Base-by-base conservation (phyloP, 2,888 invertebrate species). In the Carcina quercana region DNA sequence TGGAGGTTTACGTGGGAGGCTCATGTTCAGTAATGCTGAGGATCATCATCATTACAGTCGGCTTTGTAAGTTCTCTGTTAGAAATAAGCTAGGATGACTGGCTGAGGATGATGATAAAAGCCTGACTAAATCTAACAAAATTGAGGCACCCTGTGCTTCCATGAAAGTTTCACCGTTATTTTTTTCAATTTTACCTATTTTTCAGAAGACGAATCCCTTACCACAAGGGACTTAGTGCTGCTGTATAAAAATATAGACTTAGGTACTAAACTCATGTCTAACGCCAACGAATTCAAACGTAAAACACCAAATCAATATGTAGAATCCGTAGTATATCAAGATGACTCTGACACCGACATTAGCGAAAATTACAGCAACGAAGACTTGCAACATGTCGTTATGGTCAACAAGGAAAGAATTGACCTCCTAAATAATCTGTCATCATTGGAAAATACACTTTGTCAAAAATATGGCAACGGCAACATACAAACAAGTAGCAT, bases 191-290 rank as follows among this genome's bases (percentile, higher is more conserved):
- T 11, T 15, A 32, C 32, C 28, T 32, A 11, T 34, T 10, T 53
- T 55, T 10, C 53, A 68, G 67, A 50, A 38, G 52, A 54, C 7
- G 56, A 59, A 21, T 39, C 57, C n/a, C 43, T 79, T 7, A 58
- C 63, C 11, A 52, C 69, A 8, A 59, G 60, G 35, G 80, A 83
- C 43, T 53, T 82, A 35, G 68, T 80, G 3, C 59, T 78, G 13
- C 49, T 83, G 5, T 80, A 80, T 45, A 69, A 78, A 56, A 83
- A 83, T 42, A 63, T 75, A 5, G 82, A 80, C 30, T 34, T 68
- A 27, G 73, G 64, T 2, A 61, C 66, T 5, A 67, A 65, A 32
- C 53, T 71, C 1, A 58, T 72, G 50, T 42, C 60, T 6, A 50
- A 50, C 13, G 50, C 55, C 0, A 58, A 53, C n/a, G 54, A 62